Percentiles rank a stretch among this genome's conserved stretches.
These are phyloP conservation scores for Drosophila suzukii DNA, from an alignment of 1,140 invertebrate species.

Conservation along the genomic window DNA sequence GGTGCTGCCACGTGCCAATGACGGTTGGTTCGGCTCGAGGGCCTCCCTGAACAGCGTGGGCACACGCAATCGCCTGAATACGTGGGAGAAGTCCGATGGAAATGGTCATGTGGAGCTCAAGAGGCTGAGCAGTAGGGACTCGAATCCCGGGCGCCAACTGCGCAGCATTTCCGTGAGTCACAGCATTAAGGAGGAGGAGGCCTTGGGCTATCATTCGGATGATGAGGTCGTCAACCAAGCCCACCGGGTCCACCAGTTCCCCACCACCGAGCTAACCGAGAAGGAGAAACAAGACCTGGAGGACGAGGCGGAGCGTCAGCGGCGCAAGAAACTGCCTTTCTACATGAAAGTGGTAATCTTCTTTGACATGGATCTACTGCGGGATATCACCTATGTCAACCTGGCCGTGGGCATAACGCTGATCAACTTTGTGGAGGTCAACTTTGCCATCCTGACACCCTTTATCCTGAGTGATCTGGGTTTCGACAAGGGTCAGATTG, in stretches of 20 bases:
- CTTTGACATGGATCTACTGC: constrained; percentile 88
- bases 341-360: constrained; percentile 86
- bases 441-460: constrained; percentile 89
- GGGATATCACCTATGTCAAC: constrained; percentile 88
- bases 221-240: neutral
- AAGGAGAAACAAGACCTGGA: constrained; percentile 65
- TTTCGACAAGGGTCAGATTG: constrained; percentile 85
- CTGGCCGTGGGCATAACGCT: constrained; percentile 89
- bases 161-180: constrained; percentile 73
- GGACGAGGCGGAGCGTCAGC: constrained; percentile 62
- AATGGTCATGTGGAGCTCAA: constrained; percentile 63
- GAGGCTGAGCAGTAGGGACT: constrained; percentile 61
- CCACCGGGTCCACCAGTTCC: neutral
- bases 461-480: constrained; percentile 88
- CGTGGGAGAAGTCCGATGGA: constrained; percentile 59
- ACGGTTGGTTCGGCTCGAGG: constrained; percentile 87
- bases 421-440: constrained; percentile 89
- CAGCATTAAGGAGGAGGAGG: constrained; percentile 75
- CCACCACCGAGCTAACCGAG: constrained; percentile 23
- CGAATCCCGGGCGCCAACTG: constrained; percentile 26
- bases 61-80: constrained; percentile 62
- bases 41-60: constrained; percentile 76
- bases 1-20: constrained; percentile 88
- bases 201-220: constrained; percentile 20
- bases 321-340: constrained; percentile 84